These are phyloP conservation scores for Abramis brama DNA, from an alignment of 2,113 vertebrate species.

Conservation along the genomic window DNA sequence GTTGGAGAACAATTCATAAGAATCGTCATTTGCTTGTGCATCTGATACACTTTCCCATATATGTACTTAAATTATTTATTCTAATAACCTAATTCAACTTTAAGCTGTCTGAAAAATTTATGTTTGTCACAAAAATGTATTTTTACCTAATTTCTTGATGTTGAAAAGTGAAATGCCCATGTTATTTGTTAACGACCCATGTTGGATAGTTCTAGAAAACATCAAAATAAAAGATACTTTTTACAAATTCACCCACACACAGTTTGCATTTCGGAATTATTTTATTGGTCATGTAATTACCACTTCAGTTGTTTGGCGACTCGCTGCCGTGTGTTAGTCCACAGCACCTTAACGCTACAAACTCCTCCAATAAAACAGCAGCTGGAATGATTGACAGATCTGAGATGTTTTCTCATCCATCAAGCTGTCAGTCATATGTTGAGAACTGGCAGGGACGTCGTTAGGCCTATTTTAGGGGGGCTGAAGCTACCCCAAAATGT, in stretches of 20 bases:
- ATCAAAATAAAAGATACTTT: not conserved
- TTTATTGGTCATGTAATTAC: conserved; percentile 68
- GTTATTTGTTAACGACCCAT: not conserved
- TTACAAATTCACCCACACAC: too few species aligned
- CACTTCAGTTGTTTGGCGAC: too few species aligned
- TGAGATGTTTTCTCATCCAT: conserved; percentile 6
- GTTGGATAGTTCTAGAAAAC: not conserved
- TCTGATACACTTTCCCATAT: not conserved
- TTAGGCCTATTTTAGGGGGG: too few species aligned
- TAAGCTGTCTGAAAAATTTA: not conserved
- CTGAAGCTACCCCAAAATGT: too few species aligned
- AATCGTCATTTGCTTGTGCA: not conserved
- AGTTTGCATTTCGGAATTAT: too few species aligned
- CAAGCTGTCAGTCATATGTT: too few species aligned
- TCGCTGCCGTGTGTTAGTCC: conserved; percentile 56
- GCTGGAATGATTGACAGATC: conserved; percentile 48
- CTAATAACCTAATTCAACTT: not conserved
- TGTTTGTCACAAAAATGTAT: not conserved
- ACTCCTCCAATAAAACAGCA: conserved; percentile 42
- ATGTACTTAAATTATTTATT: not conserved
- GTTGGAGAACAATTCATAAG: not conserved
- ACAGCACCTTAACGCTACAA: conserved; percentile 56
- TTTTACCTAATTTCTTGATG: not conserved
- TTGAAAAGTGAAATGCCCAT: not conserved
- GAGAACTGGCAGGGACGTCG: too few species aligned